Evolutionary conservation across 2,113 vertebrate genomes (phyloP).

Genomic region (Poeciliopsis prolifica): DNA sequence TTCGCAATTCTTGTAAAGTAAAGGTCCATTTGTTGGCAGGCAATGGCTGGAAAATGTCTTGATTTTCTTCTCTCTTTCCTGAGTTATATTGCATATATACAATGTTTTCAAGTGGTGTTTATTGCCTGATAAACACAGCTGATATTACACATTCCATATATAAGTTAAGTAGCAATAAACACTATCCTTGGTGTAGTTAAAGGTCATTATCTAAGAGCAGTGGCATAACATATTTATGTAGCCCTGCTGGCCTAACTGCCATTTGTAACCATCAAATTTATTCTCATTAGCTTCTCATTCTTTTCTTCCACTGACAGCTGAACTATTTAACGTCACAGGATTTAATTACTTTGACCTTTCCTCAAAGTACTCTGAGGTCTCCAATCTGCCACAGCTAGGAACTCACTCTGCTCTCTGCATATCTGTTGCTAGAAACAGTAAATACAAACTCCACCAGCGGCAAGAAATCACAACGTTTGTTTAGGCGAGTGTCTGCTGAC

Average conservation of each 20-base stretch:
- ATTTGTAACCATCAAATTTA: constrained; percentile 50
- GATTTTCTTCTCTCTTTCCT: background rate
- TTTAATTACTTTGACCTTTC: constrained; percentile 79
- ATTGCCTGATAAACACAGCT: constrained; percentile 17
- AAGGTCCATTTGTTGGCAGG: constrained; percentile 8
- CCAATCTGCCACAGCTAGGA: constrained; percentile 44
- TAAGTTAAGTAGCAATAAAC: constrained; percentile 31
- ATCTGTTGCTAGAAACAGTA: constrained; percentile 35
- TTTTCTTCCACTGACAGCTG: constrained; percentile 52
- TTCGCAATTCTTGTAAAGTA: background rate
- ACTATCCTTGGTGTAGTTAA: constrained; percentile 50
- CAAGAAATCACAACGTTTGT: constrained; percentile 44
- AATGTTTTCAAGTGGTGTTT: background rate
- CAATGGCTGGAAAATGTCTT: background rate
- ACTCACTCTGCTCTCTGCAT: constrained; percentile 43
- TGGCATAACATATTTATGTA: constrained; percentile 33
- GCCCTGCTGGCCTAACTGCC: constrained; percentile 24
- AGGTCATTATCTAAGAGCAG: constrained; percentile 54
- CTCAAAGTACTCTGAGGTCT: constrained; percentile 40
- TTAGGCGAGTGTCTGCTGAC: constrained; percentile 21
- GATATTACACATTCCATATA: constrained; percentile 16
- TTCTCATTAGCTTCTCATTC: constrained; percentile 65
- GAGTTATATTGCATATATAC: background rate
- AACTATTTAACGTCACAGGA: constrained; percentile 70
- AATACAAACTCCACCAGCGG: constrained; percentile 37